These are phyloP conservation scores for Petrocephalus sullivani DNA, from an alignment of 2,797 vertebrate species.

Conservation along the genomic window DNA sequence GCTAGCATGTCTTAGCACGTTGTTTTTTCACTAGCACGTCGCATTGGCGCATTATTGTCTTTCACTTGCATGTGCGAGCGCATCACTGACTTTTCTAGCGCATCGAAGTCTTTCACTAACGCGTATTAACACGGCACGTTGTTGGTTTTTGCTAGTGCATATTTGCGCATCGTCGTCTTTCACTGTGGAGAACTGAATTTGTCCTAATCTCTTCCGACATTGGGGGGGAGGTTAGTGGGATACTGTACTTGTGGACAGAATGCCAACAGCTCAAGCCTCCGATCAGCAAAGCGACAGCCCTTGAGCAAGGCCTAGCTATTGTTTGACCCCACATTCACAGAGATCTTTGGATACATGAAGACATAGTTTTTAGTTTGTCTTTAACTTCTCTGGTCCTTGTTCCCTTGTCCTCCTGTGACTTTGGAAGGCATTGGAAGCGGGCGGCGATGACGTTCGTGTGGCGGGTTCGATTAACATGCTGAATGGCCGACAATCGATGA, in stretches of 20 bases:
- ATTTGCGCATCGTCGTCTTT: no score
- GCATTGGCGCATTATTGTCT: not conserved
- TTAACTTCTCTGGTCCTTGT: not conserved
- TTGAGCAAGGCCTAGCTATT: not conserved
- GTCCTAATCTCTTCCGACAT: no score
- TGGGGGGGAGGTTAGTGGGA: not conserved
- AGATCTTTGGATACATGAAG: not conserved
- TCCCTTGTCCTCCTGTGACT: not conserved
- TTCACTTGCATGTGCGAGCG: not conserved
- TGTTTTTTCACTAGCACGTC: not conserved
- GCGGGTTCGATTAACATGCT: slow-evolving; percentile 38
- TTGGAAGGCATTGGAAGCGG: not conserved
- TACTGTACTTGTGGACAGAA: not conserved
- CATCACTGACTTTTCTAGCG: no score
- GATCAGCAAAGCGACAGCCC: not conserved
- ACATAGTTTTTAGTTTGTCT: not conserved
- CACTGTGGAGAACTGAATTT: no score
- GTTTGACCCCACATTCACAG: not conserved
- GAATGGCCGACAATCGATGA: slow-evolving; percentile 49
- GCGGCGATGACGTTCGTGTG: not conserved
- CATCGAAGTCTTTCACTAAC: no score
- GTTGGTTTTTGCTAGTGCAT: no score
- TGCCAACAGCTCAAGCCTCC: not conserved
- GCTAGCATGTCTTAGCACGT: not conserved
- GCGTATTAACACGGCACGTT: no score